Base-by-base conservation (phyloP, 1,140 invertebrate species). In the Zaprionus inermis region DNA sequence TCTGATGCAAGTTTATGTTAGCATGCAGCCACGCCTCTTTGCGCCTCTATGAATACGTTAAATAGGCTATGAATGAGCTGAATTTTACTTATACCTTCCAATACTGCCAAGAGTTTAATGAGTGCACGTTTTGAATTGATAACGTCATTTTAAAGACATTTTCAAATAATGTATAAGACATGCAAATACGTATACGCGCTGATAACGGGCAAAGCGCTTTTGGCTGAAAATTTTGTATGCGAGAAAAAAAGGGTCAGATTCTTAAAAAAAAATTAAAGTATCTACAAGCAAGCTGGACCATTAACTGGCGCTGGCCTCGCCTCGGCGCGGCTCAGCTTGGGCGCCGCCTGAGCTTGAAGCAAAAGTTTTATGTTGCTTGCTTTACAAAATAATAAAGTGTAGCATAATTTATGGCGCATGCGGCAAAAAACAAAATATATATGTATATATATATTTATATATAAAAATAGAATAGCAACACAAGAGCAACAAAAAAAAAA, bases 311-410 rank as follows among this genome's bases (percentile, higher is more conserved):
- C 34, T 30, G 51, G 44, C 44, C 16, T 22, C 0, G 44, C 44
- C 2, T 5, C 2, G n/a, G 14, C 38, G 36, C 59, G 63, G 24
- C 9, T n/a, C n/a, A n/a, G n/a, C 44, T 6, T 5, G 14, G n/a
- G 14, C 38, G 36, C 59, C 55, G 24, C 9, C 44, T 49, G 55
- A 30, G 70, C 63, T 54, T 44, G 34, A 59, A 56, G 56, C 28
- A 68, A 74, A 74, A 69, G 52, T 64, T 69, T 69, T 56, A 58
- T 54, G 38, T 49, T 72, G 56, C 52, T 76, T 72, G 81, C 60
- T 79, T 86, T 76, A 72, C 71, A 78, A 81, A 86, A 86, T 82
- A 85, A 86, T 85, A 85, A 86, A 86, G 82, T 72, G 72, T 86
- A 58, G 61, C 78, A 82, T 79, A 85, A 85, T 81, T 86, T 85